Percentiles rank a stretch among this genome's conserved stretches.
phyloP scores from a whole-genome alignment of 2,797 vertebrate species.

The Poecile montanus region DNA sequence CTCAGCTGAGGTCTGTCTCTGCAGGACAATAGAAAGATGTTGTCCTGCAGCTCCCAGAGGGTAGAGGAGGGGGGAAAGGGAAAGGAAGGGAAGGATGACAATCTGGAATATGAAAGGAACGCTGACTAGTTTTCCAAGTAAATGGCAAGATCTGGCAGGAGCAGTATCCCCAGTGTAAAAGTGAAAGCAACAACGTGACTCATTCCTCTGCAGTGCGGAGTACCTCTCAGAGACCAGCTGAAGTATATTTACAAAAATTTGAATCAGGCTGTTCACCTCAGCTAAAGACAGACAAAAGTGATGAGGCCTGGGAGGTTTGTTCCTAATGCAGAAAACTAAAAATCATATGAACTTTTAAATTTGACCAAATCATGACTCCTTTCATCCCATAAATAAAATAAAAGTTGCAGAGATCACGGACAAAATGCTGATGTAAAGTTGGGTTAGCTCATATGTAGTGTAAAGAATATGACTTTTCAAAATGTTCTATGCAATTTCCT shows the following conservation, averaged over 20 bases:
- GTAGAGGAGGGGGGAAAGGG: not conserved
- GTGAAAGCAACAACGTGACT: conserved; percentile 59
- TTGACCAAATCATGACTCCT: not conserved
- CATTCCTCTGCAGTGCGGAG: conserved; percentile 66
- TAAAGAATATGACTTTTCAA: conserved; percentile 1
- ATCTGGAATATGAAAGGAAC: not conserved
- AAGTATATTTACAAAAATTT: conserved; percentile 55
- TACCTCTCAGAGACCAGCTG: conserved; percentile 41
- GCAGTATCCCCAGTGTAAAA: conserved; percentile 53
- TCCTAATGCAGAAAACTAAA: not conserved
- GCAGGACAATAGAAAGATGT: not conserved
- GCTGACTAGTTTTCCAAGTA: conserved; percentile 32
- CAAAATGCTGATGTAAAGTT: not conserved
- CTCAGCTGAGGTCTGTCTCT: not conserved
- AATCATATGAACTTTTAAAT: not conserved
- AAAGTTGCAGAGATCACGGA: not conserved
- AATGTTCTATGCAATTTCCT: not conserved
- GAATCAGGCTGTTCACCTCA: conserved; percentile 43
- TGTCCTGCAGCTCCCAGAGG: not conserved
- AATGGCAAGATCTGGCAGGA: conserved; percentile 61
- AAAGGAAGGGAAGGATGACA: not conserved
- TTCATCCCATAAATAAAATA: not conserved
- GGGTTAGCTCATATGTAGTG: not conserved
- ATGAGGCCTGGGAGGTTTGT: not conserved
- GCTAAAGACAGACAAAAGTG: not conserved